Evolutionary conservation across 1,140 invertebrate genomes (phyloP), one percentile per base, ranked within the genome.

Genomic region (Microplitis demolitor): DNA sequence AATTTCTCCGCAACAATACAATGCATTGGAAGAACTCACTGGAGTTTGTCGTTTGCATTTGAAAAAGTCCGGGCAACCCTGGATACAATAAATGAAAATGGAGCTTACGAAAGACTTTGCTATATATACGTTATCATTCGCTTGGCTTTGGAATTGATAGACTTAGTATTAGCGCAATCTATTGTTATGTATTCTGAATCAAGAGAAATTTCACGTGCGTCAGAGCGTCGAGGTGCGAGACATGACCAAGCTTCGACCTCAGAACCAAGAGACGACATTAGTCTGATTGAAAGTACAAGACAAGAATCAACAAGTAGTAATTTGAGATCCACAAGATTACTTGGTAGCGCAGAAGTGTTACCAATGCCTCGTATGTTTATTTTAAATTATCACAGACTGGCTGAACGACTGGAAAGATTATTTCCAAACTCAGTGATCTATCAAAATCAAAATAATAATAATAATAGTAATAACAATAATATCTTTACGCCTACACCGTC

Each of bases 91-190:
- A 56, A 24, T 6, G 60, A 31, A 6, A 61, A 61, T 33, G 16
- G 16, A 35, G 62, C 13, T 14, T 39, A 39, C 34, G 62, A 64
- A 9, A 34, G 62, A 45, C 34, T 64, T n/a, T 35, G 11, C 2
- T 45, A 24, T 9, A 14, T 64, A n/a, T 64, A 64, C 37, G 62
- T 64, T 39, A 64, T 64, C 6, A 35, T 86, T 2, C 81, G 85
- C 53, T 74, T 87, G 31, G 85, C 86, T 9, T 70, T 86, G 34
- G 79, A 86, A 78, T 66, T 87, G 61, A 86, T 84, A 53, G 84
- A 87, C 71, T 74, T 87, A 4, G 61, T 88, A 5, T 64, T 87
- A 2, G 80, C 80, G 6, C 84, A 86, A 64, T 77, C 86, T n/a
- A 76, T 80, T 4, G 71, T 75, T 37, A 83, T 81, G 3, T 77